Base-by-base conservation (phyloP, 2,888 invertebrate genomes). In the Bugula neritina region DNA sequence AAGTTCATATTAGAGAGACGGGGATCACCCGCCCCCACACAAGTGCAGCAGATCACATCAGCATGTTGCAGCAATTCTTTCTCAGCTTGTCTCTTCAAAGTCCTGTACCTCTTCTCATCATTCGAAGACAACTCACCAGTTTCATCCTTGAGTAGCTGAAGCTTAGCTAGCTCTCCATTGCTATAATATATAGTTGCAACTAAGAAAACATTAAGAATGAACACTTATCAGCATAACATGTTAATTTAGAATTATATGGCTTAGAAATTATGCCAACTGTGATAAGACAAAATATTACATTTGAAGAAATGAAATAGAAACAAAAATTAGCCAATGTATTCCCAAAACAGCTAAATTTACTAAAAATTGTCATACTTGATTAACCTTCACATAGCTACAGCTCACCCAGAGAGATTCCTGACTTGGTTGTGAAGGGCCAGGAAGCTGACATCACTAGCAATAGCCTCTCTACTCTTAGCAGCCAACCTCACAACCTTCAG, bases 31-130 rank as follows among this genome's bases (percentile, higher is more conserved):
- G 99, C 97, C 17, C 97, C 97, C 0, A 99, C 98, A 83, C 99
- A 99, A 0, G 99, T 99, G 81, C 97, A 97, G 81, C 98, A 98
- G 72, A 99, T 95, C 0, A 99, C 99, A 84, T 99, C 99, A 0
- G 99, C 99, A 0, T 95, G 94, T 80, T 83, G 82, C 25, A 85
- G 78, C 17, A 98, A 86, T 76, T 95, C 91, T 72, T 92, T 89
- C 82, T 98, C 98, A 10, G 94, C 91, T 35, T 91, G 90, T 79
- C 94, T 92, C 76, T 96, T 94, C 77, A 98, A 84, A 75, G 91
- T 90, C 0, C 95, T 88, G 81, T 95, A 98, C 0, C 98, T 88
- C 75, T 96, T 91, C 83, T 99, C 98, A 84, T 99, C 99, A 0
- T 92, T 91, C 0, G 93, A 92, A 1, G 95, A 94, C 73, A 99